These are phyloP conservation scores for Pseudorasbora parva DNA, from an alignment of 2,113 vertebrate genomes.

Conservation along the genomic window DNA sequence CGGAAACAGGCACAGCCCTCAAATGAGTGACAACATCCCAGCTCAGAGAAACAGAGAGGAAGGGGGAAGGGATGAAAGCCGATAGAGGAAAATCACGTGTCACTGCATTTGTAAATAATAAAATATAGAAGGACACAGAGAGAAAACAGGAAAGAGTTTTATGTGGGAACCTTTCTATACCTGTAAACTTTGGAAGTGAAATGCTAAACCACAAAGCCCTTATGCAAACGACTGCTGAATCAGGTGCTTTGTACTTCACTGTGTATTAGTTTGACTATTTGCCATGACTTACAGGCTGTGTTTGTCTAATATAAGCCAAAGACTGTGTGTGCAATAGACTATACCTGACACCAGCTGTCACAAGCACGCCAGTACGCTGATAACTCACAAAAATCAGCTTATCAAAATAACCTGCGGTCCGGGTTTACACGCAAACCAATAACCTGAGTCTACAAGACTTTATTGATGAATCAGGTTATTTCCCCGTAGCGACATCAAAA, in stretches of 20 bases:
- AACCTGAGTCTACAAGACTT: no score
- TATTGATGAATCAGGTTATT: no score
- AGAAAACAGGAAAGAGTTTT: background rate
- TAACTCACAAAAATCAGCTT: no score
- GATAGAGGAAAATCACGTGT: background rate
- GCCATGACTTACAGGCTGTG: background rate
- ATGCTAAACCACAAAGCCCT: background rate
- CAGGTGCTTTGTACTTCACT: background rate
- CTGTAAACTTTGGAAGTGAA: slow-evolving; percentile 14
- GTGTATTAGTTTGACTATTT: slow-evolving; percentile 15
- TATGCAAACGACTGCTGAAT: slow-evolving; percentile 21
- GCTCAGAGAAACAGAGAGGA: background rate
- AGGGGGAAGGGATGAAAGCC: slow-evolving; percentile 9
- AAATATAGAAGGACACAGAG: background rate
- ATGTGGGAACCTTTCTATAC: background rate
- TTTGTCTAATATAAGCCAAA: slow-evolving; percentile 9
- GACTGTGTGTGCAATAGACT: background rate
- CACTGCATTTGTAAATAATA: background rate
- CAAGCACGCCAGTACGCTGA: no score
- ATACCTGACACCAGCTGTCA: background rate
- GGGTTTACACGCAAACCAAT: no score
- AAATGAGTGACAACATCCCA: slow-evolving; percentile 19
- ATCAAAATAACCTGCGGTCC: no score
- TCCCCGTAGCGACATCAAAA: no score
- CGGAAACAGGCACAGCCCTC: slow-evolving; percentile 48